phyloP scores from a whole-genome alignment of 2,888 invertebrate species.

The Hipparchia sbordonii region DNA sequence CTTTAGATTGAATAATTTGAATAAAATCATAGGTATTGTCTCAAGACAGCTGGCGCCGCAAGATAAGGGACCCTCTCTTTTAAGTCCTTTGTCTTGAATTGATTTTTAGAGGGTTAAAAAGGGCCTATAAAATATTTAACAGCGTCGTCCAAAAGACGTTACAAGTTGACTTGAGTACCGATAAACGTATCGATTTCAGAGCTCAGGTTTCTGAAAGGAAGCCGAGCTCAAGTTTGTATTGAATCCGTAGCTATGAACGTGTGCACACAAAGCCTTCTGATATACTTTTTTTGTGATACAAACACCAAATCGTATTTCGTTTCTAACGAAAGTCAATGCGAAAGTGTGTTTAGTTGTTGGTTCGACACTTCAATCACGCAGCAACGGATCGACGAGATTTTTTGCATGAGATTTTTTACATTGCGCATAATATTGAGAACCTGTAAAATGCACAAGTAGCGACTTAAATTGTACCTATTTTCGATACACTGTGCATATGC shows the following conservation, averaged over 20 bases:
- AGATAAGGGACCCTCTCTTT: conserved; percentile 74
- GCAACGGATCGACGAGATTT: too few relatives aligned
- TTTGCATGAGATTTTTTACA: too few relatives aligned
- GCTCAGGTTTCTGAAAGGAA: conserved; percentile 26
- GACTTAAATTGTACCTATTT: too few relatives aligned
- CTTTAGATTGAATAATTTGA: conserved; percentile 37
- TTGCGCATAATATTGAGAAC: too few relatives aligned
- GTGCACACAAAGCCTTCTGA: conserved; percentile 6
- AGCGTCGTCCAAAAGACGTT: conserved; percentile 49
- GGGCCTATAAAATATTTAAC: conserved; percentile 67
- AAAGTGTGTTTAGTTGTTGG: too few relatives aligned
- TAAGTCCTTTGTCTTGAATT: conserved; percentile 67
- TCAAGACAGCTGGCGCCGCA: conserved; percentile 62
- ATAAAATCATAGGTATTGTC: conserved; percentile 53
- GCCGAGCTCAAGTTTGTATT: conserved; percentile 13
- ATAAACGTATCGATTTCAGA: conserved; percentile 44
- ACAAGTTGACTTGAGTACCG: conserved; percentile 49
- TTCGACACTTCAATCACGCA: too few relatives aligned
- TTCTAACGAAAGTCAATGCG: neutral
- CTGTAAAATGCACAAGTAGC: too few relatives aligned
- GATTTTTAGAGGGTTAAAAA: conserved; percentile 56
- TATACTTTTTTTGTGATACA: neutral
- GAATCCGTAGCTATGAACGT: conserved; percentile 26
- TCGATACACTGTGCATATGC: too few relatives aligned
- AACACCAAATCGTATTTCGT: neutral